These are phyloP conservation scores for Dysdera silvatica DNA, from an alignment of 1,140 invertebrate species.

Conservation along the genomic window DNA sequence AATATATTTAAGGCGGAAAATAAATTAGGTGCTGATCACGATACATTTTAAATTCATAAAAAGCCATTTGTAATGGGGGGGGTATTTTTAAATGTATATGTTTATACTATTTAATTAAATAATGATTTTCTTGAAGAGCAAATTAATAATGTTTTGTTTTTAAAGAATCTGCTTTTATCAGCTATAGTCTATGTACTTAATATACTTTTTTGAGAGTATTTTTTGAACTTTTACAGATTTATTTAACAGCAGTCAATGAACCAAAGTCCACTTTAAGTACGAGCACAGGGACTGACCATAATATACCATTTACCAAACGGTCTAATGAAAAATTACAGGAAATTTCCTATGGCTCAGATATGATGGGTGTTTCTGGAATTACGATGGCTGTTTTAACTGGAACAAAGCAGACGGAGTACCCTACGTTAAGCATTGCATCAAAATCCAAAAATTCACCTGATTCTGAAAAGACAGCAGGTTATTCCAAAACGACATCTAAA, in stretches of 20 bases:
- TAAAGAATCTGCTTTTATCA: too few relatives aligned
- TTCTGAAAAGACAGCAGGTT: conserved; percentile 22
- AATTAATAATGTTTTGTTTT: too few relatives aligned
- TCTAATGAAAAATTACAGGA: background rate
- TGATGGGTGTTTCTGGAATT: conserved; percentile 8
- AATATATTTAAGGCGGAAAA: too few relatives aligned
- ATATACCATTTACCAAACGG: background rate
- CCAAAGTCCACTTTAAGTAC: conserved; percentile 4
- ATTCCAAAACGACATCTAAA: conserved; percentile 11
- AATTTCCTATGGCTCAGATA: background rate
- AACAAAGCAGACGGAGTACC: background rate
- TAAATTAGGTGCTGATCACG: too few relatives aligned
- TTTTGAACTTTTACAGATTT: conserved; percentile 20
- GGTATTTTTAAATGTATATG: too few relatives aligned
- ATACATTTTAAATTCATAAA: too few relatives aligned
- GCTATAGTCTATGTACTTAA: too few relatives aligned
- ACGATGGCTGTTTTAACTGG: background rate
- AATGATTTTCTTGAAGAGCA: too few relatives aligned
- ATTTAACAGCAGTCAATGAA: conserved; percentile 23
- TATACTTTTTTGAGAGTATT: too few relatives aligned
- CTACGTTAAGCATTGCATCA: too few relatives aligned
- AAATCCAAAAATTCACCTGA: background rate
- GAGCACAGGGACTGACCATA: background rate
- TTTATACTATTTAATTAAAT: too few relatives aligned
- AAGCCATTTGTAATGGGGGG: too few relatives aligned